Evolutionary conservation across 2,888 invertebrate species (phyloP), one percentile per base, ranked within the genome.

Genomic region (Nephrotoma guestfalica): DNA sequence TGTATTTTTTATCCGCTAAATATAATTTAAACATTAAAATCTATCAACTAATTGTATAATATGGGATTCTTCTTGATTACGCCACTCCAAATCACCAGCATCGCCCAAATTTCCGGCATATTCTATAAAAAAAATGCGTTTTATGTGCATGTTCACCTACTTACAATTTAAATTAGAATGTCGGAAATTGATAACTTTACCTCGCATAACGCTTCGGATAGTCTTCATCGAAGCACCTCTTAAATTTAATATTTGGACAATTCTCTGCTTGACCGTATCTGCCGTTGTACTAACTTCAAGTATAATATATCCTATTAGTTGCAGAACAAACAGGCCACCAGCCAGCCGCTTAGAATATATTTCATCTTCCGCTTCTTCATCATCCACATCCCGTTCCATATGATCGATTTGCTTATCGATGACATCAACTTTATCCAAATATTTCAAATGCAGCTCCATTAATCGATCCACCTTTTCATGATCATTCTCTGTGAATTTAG

Each of bases 401-500:
- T 91, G 91, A 89, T 96, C 96, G 89, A 97, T 95, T 89, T 94
- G 94, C 30, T 94, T 94, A 91, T 98, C 98, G 1, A 96, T 94
- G 86, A 94, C 92, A 89, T 97, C 96, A 0, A 99, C 97, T 92
- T 97, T 97, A 89, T 97, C 97, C 91, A 97, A 93, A 91, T 99
- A 99, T 90, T 99, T 98, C 90, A 99, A 97, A 92, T 99, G 99
- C 88, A 99, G 92, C 91, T 99, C 99, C 90, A 99, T 93, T 83
- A 99, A 93, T 87, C 99, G 93, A 91, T 99, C 99, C 0, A 99
- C 97, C 92, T 99, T 99, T 91, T 99, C 99, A 89, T 97, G 96
- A 91, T 99, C 99, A 90, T 98, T 98, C 92, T 99, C 99, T 0
- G 96, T 96, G 90, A 99, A 99, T 93, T 99, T 99, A 88, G 96